These are phyloP conservation scores for Lithobates pipiens DNA, from an alignment of 2,797 vertebrate genomes.

Conservation along the genomic window DNA sequence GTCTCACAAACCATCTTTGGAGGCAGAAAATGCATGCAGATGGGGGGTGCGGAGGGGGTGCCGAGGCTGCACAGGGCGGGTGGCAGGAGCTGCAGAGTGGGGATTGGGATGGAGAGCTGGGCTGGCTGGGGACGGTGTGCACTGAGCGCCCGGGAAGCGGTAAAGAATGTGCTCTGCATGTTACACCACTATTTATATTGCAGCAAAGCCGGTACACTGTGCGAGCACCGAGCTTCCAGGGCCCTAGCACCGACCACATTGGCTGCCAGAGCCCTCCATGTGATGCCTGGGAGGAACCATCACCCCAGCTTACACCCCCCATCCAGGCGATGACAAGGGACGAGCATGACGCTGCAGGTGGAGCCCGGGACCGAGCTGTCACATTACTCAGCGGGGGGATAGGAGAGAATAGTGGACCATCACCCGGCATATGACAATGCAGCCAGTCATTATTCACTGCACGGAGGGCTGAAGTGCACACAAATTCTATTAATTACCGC, in stretches of 20 bases:
- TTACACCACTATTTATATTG: constrained; percentile 89
- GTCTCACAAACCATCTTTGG: constrained; percentile 98
- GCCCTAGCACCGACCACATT: constrained; percentile 81
- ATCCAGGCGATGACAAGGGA: no score
- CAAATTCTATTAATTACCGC: no score
- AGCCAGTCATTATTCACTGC: no score
- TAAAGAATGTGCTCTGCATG: constrained; percentile 83
- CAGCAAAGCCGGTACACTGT: constrained; percentile 77
- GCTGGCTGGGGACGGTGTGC: constrained; percentile 69
- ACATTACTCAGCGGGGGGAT: no score
- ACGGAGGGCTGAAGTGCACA: no score
- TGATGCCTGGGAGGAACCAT: constrained; percentile 65
- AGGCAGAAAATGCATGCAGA: constrained; percentile 95
- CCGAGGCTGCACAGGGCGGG: constrained; percentile 54
- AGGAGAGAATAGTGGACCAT: no score
- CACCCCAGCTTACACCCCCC: constrained; percentile 1
- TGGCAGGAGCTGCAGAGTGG: constrained; percentile 65
- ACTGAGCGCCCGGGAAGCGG: constrained; percentile 82
- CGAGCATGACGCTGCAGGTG: no score
- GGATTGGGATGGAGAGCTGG: constrained; percentile 8
- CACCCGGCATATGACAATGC: no score
- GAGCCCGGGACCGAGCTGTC: no score
- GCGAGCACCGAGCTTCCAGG: constrained; percentile 81
- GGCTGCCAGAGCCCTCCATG: constrained; percentile 72
- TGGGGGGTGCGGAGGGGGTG: constrained; percentile 67